These are phyloP conservation scores for Autographa gamma DNA, from an alignment of 2,888 invertebrate species.

Conservation along the genomic window DNA sequence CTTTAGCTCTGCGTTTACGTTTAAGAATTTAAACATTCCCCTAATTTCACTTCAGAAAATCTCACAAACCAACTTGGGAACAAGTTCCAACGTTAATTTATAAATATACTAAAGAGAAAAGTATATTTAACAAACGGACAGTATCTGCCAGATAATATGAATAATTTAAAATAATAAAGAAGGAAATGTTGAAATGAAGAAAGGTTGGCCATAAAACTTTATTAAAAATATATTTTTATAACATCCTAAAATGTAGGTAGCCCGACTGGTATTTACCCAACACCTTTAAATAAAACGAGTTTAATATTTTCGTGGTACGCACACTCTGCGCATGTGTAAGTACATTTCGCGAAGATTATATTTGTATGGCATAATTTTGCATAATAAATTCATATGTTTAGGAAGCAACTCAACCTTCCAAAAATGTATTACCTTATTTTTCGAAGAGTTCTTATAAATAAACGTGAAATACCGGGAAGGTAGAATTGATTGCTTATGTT, in stretches of 20 bases:
- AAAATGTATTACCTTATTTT: neutral
- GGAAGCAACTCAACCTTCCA: constrained; percentile 10
- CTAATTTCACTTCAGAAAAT: constrained; percentile 66
- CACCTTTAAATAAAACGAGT: constrained; percentile 39
- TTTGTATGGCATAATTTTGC: constrained; percentile 43
- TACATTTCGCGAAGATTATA: constrained; percentile 40
- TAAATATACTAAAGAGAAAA: constrained; percentile 40
- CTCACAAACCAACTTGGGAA: constrained; percentile 50
- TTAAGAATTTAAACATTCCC: constrained; percentile 74
- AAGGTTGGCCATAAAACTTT: constrained; percentile 47
- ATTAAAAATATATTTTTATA: constrained; percentile 61
- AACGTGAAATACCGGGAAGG: neutral
- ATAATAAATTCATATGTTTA: constrained; percentile 47
- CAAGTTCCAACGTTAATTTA: constrained; percentile 45
- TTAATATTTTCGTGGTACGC: constrained; percentile 38
- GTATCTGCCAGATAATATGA: constrained; percentile 40
- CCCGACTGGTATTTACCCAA: constrained; percentile 26
- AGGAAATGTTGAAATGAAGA: constrained; percentile 41
- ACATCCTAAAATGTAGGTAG: constrained; percentile 45
- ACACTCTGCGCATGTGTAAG: constrained; percentile 35
- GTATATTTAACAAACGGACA: constrained; percentile 45
- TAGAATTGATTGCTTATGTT: neutral
- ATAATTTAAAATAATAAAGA: constrained; percentile 58
- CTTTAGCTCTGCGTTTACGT: constrained; percentile 71
- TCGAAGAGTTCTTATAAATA: neutral